Conservation (phyloP, 2,797 vertebrate genomes). For the Catharus ustulatus region DNA sequence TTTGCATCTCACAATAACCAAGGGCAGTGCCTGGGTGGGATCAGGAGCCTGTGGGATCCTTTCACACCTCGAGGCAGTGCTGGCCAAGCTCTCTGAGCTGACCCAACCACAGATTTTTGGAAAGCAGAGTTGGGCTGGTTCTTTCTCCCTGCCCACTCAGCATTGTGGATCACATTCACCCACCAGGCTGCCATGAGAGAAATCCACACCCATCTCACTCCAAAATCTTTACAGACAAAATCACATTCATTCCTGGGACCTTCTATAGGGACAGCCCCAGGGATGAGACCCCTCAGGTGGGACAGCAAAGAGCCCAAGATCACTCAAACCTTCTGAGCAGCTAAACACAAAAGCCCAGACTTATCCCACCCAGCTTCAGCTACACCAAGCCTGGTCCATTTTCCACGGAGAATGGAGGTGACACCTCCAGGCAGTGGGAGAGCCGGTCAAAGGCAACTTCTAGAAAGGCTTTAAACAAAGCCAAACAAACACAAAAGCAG, state of each 20-base stretch:
- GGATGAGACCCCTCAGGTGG: neutral
- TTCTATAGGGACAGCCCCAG: neutral
- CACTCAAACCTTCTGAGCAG: neutral
- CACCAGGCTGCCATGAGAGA: accelerated
- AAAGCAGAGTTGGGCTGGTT: neutral
- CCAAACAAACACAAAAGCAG: neutral
- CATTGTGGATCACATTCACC: accelerated
- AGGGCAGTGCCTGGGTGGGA: accelerated
- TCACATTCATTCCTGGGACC: neutral
- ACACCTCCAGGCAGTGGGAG: neutral
- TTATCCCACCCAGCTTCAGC: neutral
- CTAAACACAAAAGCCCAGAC: neutral
- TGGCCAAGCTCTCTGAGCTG: neutral
- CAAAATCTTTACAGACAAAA: neutral
- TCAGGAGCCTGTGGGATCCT: neutral
- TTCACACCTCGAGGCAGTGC: neutral
- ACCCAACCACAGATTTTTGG: neutral
- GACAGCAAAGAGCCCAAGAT: neutral
- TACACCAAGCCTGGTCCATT: neutral
- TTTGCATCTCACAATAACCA: neutral
- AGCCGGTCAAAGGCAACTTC: neutral
- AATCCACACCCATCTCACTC: neutral
- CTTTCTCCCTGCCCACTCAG: neutral
- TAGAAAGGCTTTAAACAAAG: neutral
- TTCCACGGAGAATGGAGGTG: neutral